Base-by-base conservation (phyloP, 2,113 vertebrate genomes). In the Podarcis muralis region DNA sequence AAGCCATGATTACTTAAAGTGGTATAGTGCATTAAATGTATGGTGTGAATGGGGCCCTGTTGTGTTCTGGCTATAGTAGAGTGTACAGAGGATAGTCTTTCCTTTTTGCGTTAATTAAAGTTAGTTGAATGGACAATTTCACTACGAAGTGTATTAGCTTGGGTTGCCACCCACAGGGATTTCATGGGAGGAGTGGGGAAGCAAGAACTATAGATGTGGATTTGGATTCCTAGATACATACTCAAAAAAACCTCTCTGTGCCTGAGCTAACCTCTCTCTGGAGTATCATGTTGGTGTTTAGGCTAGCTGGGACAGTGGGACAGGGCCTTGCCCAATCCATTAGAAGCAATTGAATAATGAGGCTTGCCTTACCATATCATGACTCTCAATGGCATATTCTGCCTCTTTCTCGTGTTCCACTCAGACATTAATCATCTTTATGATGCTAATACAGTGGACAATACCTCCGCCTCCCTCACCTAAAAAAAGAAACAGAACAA, bases 361-460 rank as follows among this genome's bases (percentile, higher is more conserved):
- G 0, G 4, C 3, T 25, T 6, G 40, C 32, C 95, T 90, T 94
- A 96, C 96, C 96, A 96, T 97, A 0, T 5, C 43, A 1, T 48
- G 25, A 48, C 65, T 81, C 22, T 15, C 35, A 48, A 40, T 32
- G 18, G 23, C n/a, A 66, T 75, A 32, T 9, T 53, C 84, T 23
- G 0, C n/a, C 5, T 66, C 76, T 85, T 77, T 79, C 40, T 80
- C 35, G 48, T 8, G 6, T 23, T 74, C 6, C 62, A 53, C 71
- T 87, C 18, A 53, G 6, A 23, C 2, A 32, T 30, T 78, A 30
- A 78, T 88, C 62, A 88, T 69, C 12, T 72, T 71, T 79, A 72
- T 2, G 6, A 74, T 9, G 27, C 22, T 32, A 48, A 5, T 0
- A 0, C 1, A 2, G 83, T 25, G 35, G 66, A 2, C 32, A 8